A percentile compares a stretch with the other conserved stretches of the same genome.
These are phyloP conservation scores for Acleris emargana DNA, from an alignment of 2,888 invertebrate species.

Conservation along the genomic window DNA sequence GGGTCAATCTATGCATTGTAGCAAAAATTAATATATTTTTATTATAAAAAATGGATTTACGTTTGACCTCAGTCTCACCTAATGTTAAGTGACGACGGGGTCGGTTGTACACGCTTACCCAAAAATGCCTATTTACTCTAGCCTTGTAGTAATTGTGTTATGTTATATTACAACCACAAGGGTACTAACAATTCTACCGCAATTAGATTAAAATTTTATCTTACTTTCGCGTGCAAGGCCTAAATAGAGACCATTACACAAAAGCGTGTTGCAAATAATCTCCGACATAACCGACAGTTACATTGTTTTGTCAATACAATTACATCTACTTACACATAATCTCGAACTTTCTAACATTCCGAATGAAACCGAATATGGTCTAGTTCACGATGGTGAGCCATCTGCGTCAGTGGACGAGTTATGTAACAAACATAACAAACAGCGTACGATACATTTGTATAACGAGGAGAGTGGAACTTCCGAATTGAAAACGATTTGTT, in stretches of 20 bases:
- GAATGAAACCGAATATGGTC: slow-evolving; percentile 22
- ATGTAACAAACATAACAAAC: slow-evolving; percentile 4
- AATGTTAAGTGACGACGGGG: too few species aligned
- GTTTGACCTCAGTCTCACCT: too few species aligned
- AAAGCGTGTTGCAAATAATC: slow-evolving; percentile 10
- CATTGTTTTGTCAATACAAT: slow-evolving; percentile 32
- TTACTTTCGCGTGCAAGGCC: not conserved
- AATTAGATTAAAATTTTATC: not conserved
- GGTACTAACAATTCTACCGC: too few species aligned
- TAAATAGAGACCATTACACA: slow-evolving; percentile 13
- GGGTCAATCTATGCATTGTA: too few species aligned
- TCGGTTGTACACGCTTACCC: too few species aligned
- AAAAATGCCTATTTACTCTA: too few species aligned
- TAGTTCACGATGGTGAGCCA: slow-evolving; percentile 13
- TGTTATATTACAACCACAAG: too few species aligned
- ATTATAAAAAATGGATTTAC: too few species aligned
- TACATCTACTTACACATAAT: slow-evolving; percentile 16
- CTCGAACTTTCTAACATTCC: slow-evolving; percentile 29
- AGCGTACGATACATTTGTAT: not conserved
- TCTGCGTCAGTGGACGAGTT: slow-evolving; percentile 16
- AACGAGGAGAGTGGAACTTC: not conserved
- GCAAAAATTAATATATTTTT: too few species aligned
- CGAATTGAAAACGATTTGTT: not conserved
- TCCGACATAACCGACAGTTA: slow-evolving; percentile 14
- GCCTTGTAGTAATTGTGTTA: too few species aligned